Conservation (phyloP, 2,888 invertebrate genomes). For the Epiblema foenella region DNA sequence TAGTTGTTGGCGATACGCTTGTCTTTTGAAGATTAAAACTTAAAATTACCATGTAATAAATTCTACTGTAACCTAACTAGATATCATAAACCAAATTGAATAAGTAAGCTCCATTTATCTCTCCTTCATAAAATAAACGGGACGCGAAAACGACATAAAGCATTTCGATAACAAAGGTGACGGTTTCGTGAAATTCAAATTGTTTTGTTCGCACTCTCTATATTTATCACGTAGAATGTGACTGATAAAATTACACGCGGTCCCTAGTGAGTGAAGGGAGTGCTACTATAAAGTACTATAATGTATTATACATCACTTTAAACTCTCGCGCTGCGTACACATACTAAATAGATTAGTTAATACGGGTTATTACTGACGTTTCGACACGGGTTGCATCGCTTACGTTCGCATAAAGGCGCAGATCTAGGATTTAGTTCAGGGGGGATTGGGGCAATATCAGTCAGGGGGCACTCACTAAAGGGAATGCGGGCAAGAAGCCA, state of each 20-base stretch:
- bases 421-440: too few species aligned
- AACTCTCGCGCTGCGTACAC: too few species aligned
- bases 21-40: too few species aligned
- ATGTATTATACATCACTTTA: background rate
- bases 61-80: background rate
- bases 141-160: slow-evolving; percentile 36
- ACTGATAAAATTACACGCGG: slow-evolving; percentile 32
- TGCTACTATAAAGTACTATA: background rate
- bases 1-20: too few species aligned
- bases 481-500: too few species aligned
- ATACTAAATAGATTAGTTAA: too few species aligned
- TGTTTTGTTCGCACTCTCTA: slow-evolving; percentile 31
- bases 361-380: too few species aligned
- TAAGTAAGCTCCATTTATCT: slow-evolving; percentile 40
- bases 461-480: too few species aligned
- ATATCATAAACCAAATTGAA: slow-evolving; percentile 28
- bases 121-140: slow-evolving; percentile 38
- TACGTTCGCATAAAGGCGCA: too few species aligned
- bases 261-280: background rate
- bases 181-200: slow-evolving; percentile 35
- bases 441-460: too few species aligned
- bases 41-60: too few species aligned
- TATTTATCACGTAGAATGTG: slow-evolving; percentile 30
- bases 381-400: too few species aligned
- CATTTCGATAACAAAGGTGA: slow-evolving; percentile 41